A percentile compares a stretch with the other conserved stretches of the same genome.
These are phyloP conservation scores for Cettia cetti DNA, from an alignment of 2,113 vertebrate genomes.

Conservation along the genomic window DNA sequence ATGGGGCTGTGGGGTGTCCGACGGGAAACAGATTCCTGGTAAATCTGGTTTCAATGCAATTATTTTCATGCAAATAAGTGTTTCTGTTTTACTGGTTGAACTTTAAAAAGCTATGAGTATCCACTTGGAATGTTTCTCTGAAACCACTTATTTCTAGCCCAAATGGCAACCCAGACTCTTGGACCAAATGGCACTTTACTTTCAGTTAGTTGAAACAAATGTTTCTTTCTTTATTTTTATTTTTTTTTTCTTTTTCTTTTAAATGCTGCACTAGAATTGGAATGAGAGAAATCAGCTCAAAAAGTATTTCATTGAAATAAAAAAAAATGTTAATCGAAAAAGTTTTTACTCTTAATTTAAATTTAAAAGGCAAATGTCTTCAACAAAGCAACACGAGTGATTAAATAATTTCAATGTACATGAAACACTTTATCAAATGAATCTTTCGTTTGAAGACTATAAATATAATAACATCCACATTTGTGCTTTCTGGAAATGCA, in stretches of 20 bases:
- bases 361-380: background rate
- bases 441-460: background rate
- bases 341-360: background rate
- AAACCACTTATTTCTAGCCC: background rate
- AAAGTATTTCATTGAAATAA: background rate
- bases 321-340: background rate
- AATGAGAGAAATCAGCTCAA: background rate
- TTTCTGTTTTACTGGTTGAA: background rate
- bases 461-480: accelerated
- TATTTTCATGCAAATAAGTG: background rate
- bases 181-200: background rate
- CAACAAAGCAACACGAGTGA: background rate
- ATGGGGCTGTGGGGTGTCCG: background rate
- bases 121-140: background rate
- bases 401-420: background rate
- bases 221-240: no score
- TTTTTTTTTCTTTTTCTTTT: background rate
- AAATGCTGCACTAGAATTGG: background rate
- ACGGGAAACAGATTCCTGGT: background rate
- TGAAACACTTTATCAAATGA: background rate
- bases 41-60: background rate
- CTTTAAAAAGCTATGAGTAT: accelerated
- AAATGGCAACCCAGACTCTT: background rate
- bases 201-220: background rate
- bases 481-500: background rate